Evolutionary conservation across 1,140 invertebrate species (phyloP).

Genomic region (Dufourea novaeangliae): DNA sequence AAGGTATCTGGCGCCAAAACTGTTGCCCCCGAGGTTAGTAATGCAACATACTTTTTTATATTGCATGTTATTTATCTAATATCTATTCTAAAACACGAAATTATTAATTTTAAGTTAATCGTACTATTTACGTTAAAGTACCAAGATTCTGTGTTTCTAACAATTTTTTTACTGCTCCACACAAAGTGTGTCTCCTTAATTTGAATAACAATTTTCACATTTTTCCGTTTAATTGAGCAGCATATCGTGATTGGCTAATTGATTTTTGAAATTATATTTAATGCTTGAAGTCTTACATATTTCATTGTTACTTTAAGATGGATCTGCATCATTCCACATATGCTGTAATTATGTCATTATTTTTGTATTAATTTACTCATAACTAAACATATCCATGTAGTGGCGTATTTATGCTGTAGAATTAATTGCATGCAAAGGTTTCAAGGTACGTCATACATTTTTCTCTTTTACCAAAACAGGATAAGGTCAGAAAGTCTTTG

Average conservation of each 20-base stretch:
- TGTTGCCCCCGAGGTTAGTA: conserved; percentile 70
- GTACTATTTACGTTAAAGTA: too few species aligned
- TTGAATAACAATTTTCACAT: too few species aligned
- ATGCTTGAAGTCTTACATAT: background rate
- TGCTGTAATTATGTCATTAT: background rate
- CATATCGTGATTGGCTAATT: background rate
- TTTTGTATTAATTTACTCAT: background rate
- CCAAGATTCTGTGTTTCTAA: background rate
- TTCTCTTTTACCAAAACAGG: conserved; percentile 66
- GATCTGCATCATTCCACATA: too few species aligned
- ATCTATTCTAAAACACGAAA: background rate
- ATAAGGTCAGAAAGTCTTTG: conserved; percentile 82
- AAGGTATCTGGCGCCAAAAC: conserved; percentile 71
- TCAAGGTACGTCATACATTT: conserved; percentile 1
- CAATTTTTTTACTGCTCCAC: background rate
- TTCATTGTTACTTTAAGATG: background rate
- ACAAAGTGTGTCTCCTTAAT: background rate
- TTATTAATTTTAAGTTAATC: background rate
- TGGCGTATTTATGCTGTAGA: background rate
- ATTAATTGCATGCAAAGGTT: conserved; percentile 14
- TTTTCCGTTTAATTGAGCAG: background rate
- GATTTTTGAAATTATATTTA: background rate
- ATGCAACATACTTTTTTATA: background rate
- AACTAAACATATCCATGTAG: background rate
- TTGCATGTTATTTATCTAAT: background rate